Percentiles rank a stretch among this genome's conserved stretches.
Evolutionary conservation across 2,797 vertebrate genomes (phyloP).

Genomic region (Bovichtus variegatus): DNA sequence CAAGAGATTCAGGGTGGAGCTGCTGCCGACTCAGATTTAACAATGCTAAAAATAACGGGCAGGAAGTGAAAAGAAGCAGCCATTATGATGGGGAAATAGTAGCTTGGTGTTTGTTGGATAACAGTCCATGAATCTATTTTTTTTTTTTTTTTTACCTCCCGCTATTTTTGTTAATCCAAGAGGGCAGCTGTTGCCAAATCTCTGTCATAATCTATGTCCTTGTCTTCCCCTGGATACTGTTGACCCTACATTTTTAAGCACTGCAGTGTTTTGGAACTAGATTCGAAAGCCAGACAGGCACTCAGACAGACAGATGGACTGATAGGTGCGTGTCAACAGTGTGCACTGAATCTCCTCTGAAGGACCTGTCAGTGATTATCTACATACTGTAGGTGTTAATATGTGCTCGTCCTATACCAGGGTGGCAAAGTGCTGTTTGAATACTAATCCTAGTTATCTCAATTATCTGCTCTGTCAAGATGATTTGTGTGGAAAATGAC

Average conservation of each 20-base stretch:
- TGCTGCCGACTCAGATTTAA: slow-evolving; percentile 41
- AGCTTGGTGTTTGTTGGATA: slow-evolving; percentile 55
- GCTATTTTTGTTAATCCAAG: slow-evolving; percentile 74
- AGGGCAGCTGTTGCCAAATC: slow-evolving; percentile 74
- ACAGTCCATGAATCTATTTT: slow-evolving; percentile 56
- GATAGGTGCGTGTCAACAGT: slow-evolving; percentile 34
- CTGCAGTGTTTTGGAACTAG: slow-evolving; percentile 55
- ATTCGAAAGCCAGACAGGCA: slow-evolving; percentile 47
- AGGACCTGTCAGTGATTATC: slow-evolving; percentile 59
- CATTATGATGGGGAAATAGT: slow-evolving; percentile 17
- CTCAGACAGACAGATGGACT: slow-evolving; percentile 54
- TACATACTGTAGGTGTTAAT: slow-evolving; percentile 59
- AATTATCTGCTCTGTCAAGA: slow-evolving; percentile 69
- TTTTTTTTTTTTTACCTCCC: not conserved
- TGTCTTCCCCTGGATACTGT: slow-evolving; percentile 57
- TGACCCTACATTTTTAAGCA: slow-evolving; percentile 65
- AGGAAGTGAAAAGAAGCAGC: slow-evolving; percentile 23
- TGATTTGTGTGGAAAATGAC: slow-evolving; percentile 74
- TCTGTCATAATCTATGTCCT: slow-evolving; percentile 71
- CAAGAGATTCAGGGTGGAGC: slow-evolving; percentile 8
- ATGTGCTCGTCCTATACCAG: slow-evolving; percentile 38
- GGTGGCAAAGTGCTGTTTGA: slow-evolving; percentile 43
- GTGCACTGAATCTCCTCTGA: slow-evolving; percentile 27
- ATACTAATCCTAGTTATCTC: slow-evolving; percentile 69
- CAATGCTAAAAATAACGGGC: slow-evolving; percentile 44